These are phyloP conservation scores for Geranospiza caerulescens DNA, from an alignment of 2,797 vertebrate species.

Conservation along the genomic window DNA sequence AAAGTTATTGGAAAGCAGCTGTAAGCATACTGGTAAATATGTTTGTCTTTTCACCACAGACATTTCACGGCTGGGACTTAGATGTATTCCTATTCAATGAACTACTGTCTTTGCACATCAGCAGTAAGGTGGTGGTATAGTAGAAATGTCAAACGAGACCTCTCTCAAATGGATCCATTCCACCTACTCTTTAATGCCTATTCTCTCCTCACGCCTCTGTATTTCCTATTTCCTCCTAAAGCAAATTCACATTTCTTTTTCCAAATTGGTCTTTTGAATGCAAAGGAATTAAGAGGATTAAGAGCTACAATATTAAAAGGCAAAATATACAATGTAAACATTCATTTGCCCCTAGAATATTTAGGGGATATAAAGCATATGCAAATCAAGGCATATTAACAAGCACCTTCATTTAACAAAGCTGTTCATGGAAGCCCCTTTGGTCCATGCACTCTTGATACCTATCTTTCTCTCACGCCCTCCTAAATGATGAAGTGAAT, in stretches of 20 bases:
- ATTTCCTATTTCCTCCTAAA: background rate
- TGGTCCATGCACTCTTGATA: background rate
- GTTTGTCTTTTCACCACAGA: background rate
- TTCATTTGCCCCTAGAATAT: conserved; percentile 20
- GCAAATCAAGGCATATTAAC: conserved; percentile 25
- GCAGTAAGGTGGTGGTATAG: background rate
- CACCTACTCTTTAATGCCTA: background rate
- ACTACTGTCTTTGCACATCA: conserved; percentile 6
- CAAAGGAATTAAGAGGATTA: conserved; percentile 47
- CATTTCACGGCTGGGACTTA: conserved; percentile 37
- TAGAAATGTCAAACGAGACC: conserved; percentile 15
- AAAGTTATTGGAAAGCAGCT: conserved; percentile 1
- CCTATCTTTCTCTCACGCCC: background rate
- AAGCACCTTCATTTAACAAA: conserved; percentile 22
- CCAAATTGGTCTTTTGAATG: background rate
- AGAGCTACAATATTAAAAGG: background rate
- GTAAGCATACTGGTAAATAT: background rate
- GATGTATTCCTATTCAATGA: background rate
- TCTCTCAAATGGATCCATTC: background rate
- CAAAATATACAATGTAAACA: conserved; percentile 21
- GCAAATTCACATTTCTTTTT: background rate
- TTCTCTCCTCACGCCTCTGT: background rate
- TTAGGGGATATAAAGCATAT: background rate
- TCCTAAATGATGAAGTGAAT: conserved; percentile 9
- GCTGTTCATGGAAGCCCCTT: conserved; percentile 10